A percentile compares a stretch with the other conserved stretches of the same genome.
These are phyloP conservation scores for Corydoras sp. DNA, from an alignment of 2,113 vertebrate species.

Conservation along the genomic window DNA sequence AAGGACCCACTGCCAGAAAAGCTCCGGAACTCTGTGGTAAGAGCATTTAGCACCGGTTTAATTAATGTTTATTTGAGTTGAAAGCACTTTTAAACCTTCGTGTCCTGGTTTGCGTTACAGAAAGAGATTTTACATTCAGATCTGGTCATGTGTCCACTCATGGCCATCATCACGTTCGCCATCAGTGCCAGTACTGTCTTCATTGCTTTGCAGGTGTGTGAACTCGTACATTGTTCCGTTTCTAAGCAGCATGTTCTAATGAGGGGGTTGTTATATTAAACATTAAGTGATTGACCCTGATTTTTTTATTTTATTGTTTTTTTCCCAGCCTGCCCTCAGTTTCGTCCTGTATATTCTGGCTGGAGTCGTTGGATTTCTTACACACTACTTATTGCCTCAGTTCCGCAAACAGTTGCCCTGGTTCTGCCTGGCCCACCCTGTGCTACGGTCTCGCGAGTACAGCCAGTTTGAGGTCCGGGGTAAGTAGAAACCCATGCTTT, in stretches of 20 bases:
- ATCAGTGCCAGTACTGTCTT: conserved; percentile 90
- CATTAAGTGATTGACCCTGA: neutral
- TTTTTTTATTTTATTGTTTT: neutral
- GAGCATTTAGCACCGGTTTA: too few species aligned
- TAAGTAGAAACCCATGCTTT: conserved; percentile 49
- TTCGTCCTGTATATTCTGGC: conserved; percentile 81
- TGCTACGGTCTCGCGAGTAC: conserved; percentile 82
- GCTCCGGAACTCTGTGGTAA: conserved; percentile 78
- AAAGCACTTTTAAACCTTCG: neutral
- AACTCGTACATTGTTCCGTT: too few species aligned
- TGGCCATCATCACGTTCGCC: conserved; percentile 84
- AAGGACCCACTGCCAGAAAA: conserved; percentile 85
- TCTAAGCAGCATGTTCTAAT: too few species aligned
- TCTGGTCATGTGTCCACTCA: conserved; percentile 82
- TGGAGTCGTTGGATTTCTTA: conserved; percentile 78
- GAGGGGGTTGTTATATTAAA: too few species aligned
- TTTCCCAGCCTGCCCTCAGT: conserved; percentile 64
- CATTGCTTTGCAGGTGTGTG: conserved; percentile 79
- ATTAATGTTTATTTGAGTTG: too few species aligned
- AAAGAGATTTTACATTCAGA: conserved; percentile 83
- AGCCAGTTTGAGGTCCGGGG: conserved; percentile 88
- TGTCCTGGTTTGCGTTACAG: conserved; percentile 49
- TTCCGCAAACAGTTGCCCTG: conserved; percentile 87
- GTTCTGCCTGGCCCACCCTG: conserved; percentile 84
- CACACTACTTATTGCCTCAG: conserved; percentile 85